Conservation (phyloP, 2,888 invertebrate species). For the Dioctria rufipes region DNA sequence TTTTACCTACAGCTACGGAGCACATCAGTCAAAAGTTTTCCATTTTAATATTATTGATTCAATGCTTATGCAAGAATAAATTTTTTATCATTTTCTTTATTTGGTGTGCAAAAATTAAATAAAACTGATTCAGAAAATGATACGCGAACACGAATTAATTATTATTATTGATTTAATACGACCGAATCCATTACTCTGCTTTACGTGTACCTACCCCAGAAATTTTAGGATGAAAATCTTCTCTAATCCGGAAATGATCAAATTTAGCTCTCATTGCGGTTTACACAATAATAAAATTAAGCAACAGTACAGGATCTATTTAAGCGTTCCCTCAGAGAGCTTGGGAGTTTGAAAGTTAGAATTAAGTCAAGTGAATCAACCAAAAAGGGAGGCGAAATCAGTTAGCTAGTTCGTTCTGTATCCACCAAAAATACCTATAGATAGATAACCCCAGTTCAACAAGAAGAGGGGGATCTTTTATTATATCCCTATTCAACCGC, state of each 20-base stretch:
- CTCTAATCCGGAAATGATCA: conserved; percentile 39
- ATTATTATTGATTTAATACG: too few relatives aligned
- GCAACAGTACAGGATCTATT: conserved; percentile 12
- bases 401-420: background rate
- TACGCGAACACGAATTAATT: too few relatives aligned
- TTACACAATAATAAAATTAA: conserved; percentile 39
- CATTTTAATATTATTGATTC: too few relatives aligned
- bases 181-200: too few relatives aligned
- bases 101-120: too few relatives aligned
- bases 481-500: conserved; percentile 42
- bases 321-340: background rate
- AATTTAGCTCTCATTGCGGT: conserved; percentile 26
- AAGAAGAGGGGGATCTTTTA: conserved; percentile 15
- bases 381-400: conserved; percentile 8
- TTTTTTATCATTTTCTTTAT: too few relatives aligned
- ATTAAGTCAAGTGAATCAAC: conserved; percentile 34
- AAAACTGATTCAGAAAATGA: too few relatives aligned
- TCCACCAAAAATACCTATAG: conserved; percentile 3
- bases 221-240: background rate
- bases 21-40: background rate
- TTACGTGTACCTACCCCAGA: too few relatives aligned
- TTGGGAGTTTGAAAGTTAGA: conserved; percentile 7
- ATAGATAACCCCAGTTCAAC: background rate
- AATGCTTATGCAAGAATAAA: too few relatives aligned
- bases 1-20: too few relatives aligned